Percentiles rank a stretch among this genome's conserved stretches.
phyloP scores from a whole-genome alignment of 2,888 invertebrate species.

The Trachelus stipa region DNA sequence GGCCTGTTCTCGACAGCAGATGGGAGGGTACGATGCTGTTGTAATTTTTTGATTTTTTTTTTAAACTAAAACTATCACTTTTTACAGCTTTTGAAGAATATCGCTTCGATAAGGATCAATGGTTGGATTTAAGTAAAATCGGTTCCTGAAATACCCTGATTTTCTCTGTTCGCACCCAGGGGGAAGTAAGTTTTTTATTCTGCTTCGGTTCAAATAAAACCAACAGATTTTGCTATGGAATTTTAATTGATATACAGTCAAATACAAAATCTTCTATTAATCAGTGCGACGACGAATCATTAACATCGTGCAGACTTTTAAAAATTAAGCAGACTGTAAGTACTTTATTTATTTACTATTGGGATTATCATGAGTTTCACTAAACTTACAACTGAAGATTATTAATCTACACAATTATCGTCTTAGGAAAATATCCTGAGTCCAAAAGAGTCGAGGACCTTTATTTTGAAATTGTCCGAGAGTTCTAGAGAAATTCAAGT shows the following conservation, averaged over 20 bases:
- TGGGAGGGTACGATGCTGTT: conserved; percentile 51
- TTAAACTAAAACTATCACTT: not conserved
- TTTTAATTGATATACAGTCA: conserved; percentile 48
- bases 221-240: conserved; percentile 50
- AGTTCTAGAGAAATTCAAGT: conserved; percentile 23
- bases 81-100: not conserved
- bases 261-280: conserved; percentile 40
- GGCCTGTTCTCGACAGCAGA: conserved; percentile 45
- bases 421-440: not conserved
- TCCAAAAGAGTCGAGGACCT: conserved; percentile 43
- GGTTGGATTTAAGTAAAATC: too few species aligned
- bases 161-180: conserved; percentile 41
- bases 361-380: too few species aligned
- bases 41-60: too few species aligned
- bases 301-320: too few species aligned
- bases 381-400: too few species aligned
- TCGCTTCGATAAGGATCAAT: too few species aligned
- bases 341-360: too few species aligned
- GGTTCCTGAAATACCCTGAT: not conserved
- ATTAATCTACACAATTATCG: too few species aligned
- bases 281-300: too few species aligned
- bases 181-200: conserved; percentile 48
- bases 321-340: too few species aligned
- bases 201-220: conserved; percentile 35
- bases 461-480: conserved; percentile 37